Percentiles rank a stretch among this genome's conserved stretches.
Evolutionary conservation across 2,113 vertebrate species (phyloP).

Genomic region (Saimiri boliviensis): DNA sequence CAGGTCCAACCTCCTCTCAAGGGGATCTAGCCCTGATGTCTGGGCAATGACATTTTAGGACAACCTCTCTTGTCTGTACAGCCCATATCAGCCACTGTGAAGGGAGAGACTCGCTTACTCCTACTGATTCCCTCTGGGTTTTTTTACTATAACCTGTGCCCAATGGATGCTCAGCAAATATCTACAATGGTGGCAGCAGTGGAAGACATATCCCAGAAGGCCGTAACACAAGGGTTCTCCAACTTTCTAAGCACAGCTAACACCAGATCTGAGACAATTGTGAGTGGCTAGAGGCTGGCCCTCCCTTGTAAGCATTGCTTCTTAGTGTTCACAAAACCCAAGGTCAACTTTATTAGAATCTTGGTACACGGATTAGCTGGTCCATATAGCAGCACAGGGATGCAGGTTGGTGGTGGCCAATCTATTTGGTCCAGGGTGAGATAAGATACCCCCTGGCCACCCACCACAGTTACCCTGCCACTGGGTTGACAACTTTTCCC

Average conservation of each 20-base stretch:
- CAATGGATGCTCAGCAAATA: not conserved
- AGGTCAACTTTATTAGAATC: constrained; percentile 57
- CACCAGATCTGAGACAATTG: accelerated
- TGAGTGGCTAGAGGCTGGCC: no score
- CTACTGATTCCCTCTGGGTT: not conserved
- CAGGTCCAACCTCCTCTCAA: not conserved
- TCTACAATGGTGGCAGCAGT: accelerated
- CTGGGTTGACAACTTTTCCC: constrained; percentile 90
- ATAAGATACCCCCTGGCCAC: not conserved
- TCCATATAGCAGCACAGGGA: accelerated
- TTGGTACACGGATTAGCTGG: accelerated
- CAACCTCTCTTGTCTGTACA: not conserved
- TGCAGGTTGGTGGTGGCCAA: not conserved
- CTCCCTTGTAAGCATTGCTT: accelerated
- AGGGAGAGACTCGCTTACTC: not conserved
- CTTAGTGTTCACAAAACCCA: not conserved
- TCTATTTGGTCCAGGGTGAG: not conserved
- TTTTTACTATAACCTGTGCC: not conserved
- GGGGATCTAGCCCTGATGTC: not conserved
- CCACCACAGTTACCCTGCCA: not conserved
- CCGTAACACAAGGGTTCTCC: accelerated
- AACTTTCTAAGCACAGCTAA: not conserved
- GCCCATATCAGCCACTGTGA: not conserved
- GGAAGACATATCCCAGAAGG: accelerated
- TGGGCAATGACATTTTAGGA: not conserved